Evolutionary conservation across 2,797 vertebrate genomes (phyloP), one percentile per base, ranked within the genome.

Genomic region (Scyliorhinus canicula): DNA sequence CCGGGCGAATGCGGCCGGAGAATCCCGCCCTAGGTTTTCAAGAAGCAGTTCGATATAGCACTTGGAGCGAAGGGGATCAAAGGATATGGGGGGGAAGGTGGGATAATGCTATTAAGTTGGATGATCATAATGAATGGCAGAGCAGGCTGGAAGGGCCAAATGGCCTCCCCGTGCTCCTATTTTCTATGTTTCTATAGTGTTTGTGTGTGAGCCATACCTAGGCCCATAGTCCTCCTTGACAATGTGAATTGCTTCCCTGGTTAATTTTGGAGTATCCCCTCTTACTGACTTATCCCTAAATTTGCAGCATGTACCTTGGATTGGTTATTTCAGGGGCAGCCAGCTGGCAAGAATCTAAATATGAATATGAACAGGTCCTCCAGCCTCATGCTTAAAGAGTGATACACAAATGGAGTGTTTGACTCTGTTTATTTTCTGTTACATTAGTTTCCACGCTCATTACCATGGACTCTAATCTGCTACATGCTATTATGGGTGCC

Each of bases 401-500:
- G 85, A 55, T 88, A 28, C 31, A 52, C 9, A 31, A 11, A 88
- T 3, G 21, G 40, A 57, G 12, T 74, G 67, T 52, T 86, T 52
- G 84, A 11, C 24, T 52, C n/a, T 85, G 47, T 85, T 50, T 86
- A 35, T 35, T 55, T 55, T 55, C 2, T 88, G 52, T 55, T 57
- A 35, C 50, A 57, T 55, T 3, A 93, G 5, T 93, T 67, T 69
- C 44, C 28, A 44, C 60, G 69, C 63, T 44, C 60, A 65, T n/a
- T 19, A 65, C 90, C 5, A n/a, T 67, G 44, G 3, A 21, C 21
- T 28, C n/a, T 67, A 47, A 67, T 69, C 60, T 69, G 60, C 44
- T 47, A 14, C n/a, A 24, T 93, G 65, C 91, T 93, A 93, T 93
- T 93, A 60, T 93, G 91, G 63, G 88, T 44, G 31, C 7, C 31